Evolutionary conservation across 1,140 invertebrate genomes (phyloP).

Genomic region (Spodoptera frugiperda): DNA sequence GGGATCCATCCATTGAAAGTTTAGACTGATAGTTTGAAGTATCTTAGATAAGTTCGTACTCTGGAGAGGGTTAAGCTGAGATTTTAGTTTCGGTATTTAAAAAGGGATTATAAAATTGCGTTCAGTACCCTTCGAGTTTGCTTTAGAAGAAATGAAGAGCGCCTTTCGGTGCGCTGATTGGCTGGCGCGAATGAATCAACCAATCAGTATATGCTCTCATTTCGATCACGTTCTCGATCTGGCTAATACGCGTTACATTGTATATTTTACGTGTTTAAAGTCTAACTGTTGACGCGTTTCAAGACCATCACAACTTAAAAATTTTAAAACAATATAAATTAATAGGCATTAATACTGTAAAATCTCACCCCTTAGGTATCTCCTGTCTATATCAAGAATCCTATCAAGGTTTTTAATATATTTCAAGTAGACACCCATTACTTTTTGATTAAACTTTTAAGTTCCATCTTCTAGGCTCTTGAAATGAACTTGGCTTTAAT

Average conservation of each 20-base stretch:
- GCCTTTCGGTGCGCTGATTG: too few relatives aligned
- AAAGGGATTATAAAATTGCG: too few relatives aligned
- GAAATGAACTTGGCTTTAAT: background rate
- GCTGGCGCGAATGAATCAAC: too few relatives aligned
- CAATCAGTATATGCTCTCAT: too few relatives aligned
- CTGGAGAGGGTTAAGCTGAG: background rate
- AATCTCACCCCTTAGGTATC: background rate
- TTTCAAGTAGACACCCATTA: slow-evolving; percentile 50
- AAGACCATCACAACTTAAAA: too few relatives aligned
- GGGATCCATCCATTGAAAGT: slow-evolving; percentile 18
- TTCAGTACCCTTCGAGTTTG: too few relatives aligned
- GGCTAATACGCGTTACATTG: too few relatives aligned
- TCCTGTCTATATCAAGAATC: slow-evolving; percentile 31
- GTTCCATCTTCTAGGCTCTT: background rate
- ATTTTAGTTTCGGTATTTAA: background rate
- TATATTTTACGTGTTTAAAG: too few relatives aligned
- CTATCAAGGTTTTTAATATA: slow-evolving; percentile 56
- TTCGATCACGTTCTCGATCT: too few relatives aligned
- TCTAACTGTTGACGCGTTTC: too few relatives aligned
- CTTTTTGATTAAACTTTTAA: slow-evolving; percentile 56
- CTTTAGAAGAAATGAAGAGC: too few relatives aligned
- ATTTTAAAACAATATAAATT: background rate
- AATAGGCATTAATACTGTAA: background rate
- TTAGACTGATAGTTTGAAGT: slow-evolving; percentile 9
- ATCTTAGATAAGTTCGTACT: background rate